A percentile compares a stretch with the other conserved stretches of the same genome.
phyloP scores from a whole-genome alignment of 2,888 invertebrate species.

The Smittia sp. region DNA sequence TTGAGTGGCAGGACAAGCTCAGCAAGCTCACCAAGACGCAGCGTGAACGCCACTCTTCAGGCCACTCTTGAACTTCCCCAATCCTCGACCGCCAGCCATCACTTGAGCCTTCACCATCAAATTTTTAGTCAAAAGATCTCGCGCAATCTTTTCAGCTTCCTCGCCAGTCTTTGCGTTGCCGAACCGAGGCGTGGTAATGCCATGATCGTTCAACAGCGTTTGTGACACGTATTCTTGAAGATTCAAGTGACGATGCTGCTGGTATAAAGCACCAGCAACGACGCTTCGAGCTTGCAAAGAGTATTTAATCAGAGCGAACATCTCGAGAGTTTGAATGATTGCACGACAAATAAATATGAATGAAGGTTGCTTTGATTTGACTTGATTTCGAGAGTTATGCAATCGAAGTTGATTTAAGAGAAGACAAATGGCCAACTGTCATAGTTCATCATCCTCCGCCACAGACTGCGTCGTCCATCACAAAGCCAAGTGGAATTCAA shows the following conservation, averaged over 20 bases:
- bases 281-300: neutral
- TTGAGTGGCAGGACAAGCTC: no score
- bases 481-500: neutral
- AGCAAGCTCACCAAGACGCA: constrained; percentile 52
- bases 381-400: neutral
- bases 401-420: neutral
- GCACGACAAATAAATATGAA: no score
- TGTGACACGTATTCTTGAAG: constrained; percentile 21
- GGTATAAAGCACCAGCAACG: neutral
- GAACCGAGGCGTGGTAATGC: constrained; percentile 56
- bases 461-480: neutral
- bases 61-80: constrained; percentile 72
- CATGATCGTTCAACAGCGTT: constrained; percentile 12
- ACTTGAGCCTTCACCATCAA: constrained; percentile 77
- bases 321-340: neutral
- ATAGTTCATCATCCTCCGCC: constrained; percentile 9
- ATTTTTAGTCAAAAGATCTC: constrained; percentile 67
- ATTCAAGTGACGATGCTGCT: constrained; percentile 9
- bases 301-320: neutral
- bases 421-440: constrained; percentile 30
- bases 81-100: constrained; percentile 72
- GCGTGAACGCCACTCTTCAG: constrained; percentile 74
- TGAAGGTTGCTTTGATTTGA: neutral
- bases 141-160: constrained; percentile 72
- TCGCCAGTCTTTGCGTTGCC: constrained; percentile 74